These are phyloP conservation scores for Phyllostomus discolor DNA, from an alignment of 2,113 vertebrate species.

Conservation along the genomic window DNA sequence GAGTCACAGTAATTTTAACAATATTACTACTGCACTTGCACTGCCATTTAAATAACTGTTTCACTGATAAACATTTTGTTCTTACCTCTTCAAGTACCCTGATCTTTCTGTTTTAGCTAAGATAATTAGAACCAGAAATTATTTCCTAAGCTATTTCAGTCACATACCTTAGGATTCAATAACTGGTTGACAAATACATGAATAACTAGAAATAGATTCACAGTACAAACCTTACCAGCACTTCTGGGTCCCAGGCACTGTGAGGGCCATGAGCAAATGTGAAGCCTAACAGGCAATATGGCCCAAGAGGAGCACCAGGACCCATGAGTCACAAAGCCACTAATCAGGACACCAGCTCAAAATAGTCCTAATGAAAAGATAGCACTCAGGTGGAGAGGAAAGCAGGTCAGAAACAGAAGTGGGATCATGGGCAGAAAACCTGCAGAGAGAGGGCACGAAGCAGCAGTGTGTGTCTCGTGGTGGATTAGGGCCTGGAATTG, in stretches of 20 bases:
- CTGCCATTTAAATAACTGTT: neutral
- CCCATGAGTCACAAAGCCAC: neutral
- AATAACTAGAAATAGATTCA: neutral
- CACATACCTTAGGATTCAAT: neutral
- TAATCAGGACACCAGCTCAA: neutral
- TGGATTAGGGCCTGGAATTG: rapidly evolving
- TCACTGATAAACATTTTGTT: neutral
- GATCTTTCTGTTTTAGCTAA: neutral
- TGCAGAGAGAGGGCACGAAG: neutral
- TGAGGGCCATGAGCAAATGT: rapidly evolving
- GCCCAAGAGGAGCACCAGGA: rapidly evolving
- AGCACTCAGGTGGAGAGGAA: too few species aligned
- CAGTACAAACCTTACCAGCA: neutral
- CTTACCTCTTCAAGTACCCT: neutral
- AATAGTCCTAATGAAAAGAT: neutral
- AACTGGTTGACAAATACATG: neutral
- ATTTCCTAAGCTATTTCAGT: neutral
- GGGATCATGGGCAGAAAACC: rapidly evolving
- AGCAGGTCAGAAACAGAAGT: neutral
- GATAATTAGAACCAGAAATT: neutral
- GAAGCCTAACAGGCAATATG: neutral
- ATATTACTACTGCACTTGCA: neutral
- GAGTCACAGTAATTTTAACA: neutral
- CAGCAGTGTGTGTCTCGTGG: neutral
- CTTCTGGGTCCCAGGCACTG: neutral